phyloP scores from a whole-genome alignment of 2,113 vertebrate species.

The Brienomyrus brachyistius region DNA sequence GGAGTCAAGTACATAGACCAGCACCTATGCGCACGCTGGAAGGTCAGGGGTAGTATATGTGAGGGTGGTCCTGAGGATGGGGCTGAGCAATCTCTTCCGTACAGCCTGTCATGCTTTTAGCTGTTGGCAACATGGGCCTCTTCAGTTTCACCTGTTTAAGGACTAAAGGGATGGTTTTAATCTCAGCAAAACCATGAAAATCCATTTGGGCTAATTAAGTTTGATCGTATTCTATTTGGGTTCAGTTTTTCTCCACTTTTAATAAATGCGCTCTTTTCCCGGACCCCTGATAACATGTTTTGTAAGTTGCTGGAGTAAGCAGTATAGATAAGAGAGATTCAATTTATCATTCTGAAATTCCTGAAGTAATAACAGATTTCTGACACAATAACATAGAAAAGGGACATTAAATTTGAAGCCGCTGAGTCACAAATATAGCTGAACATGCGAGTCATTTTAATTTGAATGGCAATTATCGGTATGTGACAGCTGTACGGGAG shows the following conservation, averaged over 20 bases:
- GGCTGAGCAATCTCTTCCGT: background rate
- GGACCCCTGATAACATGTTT: background rate
- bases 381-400: background rate
- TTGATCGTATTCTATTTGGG: background rate
- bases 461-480: background rate
- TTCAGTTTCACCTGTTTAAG: background rate
- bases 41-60: background rate
- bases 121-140: background rate
- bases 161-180: background rate
- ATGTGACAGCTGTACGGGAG: background rate
- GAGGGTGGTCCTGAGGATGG: background rate
- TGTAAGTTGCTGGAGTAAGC: background rate
- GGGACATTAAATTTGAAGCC: background rate
- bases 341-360: background rate
- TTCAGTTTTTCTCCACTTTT: background rate
- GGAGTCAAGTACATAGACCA: background rate
- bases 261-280: background rate
- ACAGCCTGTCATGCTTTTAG: background rate
- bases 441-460: background rate
- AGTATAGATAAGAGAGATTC: background rate
- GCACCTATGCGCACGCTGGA: background rate
- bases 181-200: background rate
- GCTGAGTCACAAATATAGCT: background rate
- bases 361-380: background rate
- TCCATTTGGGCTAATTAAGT: background rate